These are phyloP conservation scores for Micropterix aruncella DNA, from an alignment of 2,888 invertebrate genomes.

Conservation along the genomic window DNA sequence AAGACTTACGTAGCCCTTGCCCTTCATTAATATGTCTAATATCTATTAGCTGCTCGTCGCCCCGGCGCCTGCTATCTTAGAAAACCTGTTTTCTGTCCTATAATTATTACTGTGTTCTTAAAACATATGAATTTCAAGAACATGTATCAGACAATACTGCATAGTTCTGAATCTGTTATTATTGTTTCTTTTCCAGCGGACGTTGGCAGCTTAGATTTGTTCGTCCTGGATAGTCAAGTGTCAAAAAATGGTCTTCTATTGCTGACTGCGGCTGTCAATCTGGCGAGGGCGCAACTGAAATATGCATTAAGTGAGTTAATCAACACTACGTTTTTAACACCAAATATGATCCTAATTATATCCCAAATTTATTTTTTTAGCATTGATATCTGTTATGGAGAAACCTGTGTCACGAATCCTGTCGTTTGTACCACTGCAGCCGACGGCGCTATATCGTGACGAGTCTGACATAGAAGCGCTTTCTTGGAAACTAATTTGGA, in stretches of 20 bases:
- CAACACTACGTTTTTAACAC: not conserved
- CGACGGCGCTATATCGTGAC: constrained; percentile 12
- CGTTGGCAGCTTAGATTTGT: not conserved
- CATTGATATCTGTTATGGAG: constrained; percentile 10
- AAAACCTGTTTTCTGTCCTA: too few species aligned
- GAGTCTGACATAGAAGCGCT: constrained; percentile 8
- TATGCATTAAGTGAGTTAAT: constrained; percentile 51
- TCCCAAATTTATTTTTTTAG: not conserved
- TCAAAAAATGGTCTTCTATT: constrained; percentile 42
- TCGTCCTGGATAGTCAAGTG: not conserved
- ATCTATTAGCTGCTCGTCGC: too few species aligned
- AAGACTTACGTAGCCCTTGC: too few species aligned
- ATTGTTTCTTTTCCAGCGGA: not conserved
- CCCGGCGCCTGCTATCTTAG: too few species aligned
- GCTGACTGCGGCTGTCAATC: constrained; percentile 54
- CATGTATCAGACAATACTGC: too few species aligned
- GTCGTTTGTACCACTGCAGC: constrained; percentile 18
- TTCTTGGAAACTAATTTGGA: constrained; percentile 8
- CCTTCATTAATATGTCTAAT: too few species aligned
- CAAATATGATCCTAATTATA: too few species aligned
- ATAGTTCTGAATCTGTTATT: too few species aligned
- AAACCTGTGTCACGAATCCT: constrained; percentile 19
- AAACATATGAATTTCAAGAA: too few species aligned
- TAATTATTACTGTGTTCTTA: too few species aligned
- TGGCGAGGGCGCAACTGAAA: constrained; percentile 49